Evolutionary conservation across 2,797 vertebrate genomes (phyloP).

Genomic region (Perdix hodgsoniae): DNA sequence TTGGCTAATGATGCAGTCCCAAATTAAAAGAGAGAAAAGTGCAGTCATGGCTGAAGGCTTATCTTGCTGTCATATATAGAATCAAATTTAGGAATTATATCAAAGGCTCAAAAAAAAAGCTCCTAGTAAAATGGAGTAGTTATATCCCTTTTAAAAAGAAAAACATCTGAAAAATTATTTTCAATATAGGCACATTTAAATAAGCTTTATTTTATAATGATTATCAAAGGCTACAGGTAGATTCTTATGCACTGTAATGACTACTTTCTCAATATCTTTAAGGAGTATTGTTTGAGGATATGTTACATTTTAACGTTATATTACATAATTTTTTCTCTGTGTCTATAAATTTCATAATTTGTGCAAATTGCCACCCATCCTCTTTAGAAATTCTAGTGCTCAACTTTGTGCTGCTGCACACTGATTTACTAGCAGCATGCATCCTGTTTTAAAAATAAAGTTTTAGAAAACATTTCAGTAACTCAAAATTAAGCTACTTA

Average conservation of each 20-base stretch:
- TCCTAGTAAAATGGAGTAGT: not conserved
- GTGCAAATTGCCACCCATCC: not conserved
- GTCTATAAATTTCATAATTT: not conserved
- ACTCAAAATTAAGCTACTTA: not conserved
- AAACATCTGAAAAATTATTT: constrained; percentile 27
- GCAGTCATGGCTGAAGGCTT: not conserved
- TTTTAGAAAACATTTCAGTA: not conserved
- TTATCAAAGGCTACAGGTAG: not conserved
- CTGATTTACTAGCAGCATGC: not conserved
- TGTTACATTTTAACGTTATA: not conserved
- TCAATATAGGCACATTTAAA: not conserved
- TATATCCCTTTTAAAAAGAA: not conserved
- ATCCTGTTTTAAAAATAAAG: not conserved
- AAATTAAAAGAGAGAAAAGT: constrained; percentile 27
- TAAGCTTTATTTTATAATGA: not conserved
- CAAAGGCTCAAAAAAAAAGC: not conserved
- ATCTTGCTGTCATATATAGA: not conserved
- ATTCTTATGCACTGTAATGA: not conserved
- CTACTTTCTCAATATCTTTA: not conserved
- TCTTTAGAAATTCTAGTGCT: not conserved
- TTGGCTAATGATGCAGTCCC: constrained; percentile 10
- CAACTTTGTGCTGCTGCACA: not conserved
- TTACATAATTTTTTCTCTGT: not conserved
- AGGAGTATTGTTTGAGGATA: not conserved
- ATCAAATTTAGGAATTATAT: not conserved